These are phyloP conservation scores for Kryptopterus vitreolus DNA, from an alignment of 2,797 vertebrate species.

Conservation along the genomic window DNA sequence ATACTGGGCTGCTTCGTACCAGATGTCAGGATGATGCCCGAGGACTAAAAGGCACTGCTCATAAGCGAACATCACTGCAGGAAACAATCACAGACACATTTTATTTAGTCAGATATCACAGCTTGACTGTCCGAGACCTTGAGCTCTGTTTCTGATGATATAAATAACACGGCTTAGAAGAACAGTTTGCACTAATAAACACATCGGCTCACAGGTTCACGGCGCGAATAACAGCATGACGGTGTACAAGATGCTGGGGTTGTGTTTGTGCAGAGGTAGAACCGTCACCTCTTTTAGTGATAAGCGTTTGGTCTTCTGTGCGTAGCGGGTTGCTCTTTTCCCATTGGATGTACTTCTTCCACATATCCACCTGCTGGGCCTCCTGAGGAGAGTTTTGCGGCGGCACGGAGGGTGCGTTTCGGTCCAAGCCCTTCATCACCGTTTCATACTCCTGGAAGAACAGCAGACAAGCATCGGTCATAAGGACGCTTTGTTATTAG, in stretches of 20 bases:
- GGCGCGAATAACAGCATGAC: background rate
- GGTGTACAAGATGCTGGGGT: background rate
- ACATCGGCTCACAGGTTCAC: background rate
- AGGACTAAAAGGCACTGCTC: conserved; percentile 98
- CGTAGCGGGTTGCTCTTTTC: conserved; percentile 97
- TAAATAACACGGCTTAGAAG: background rate
- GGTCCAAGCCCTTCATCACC: conserved; percentile 97
- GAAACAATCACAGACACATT: conserved; percentile 43
- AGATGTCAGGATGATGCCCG: conserved; percentile 97
- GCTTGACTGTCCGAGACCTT: background rate
- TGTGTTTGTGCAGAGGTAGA: background rate
- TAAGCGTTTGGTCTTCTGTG: conserved; percentile 97
- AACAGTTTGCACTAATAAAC: background rate
- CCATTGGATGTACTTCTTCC: conserved; percentile 99
- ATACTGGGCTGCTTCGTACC: conserved; percentile 99
- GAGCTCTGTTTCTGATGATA: background rate
- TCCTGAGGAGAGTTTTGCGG: conserved; percentile 98
- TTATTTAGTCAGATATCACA: background rate
- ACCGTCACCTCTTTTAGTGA: conserved; percentile 93
- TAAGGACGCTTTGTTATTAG: background rate
- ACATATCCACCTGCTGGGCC: conserved; percentile 98
- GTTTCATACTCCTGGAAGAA: conserved; percentile 91
- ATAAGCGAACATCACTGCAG: conserved; percentile 97
- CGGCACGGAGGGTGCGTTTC: conserved; percentile 96
- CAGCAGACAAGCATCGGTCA: background rate